Evolutionary conservation across 2,888 invertebrate species (phyloP), one percentile per base, ranked within the genome.

Genomic region (Agriopis marginaria): DNA sequence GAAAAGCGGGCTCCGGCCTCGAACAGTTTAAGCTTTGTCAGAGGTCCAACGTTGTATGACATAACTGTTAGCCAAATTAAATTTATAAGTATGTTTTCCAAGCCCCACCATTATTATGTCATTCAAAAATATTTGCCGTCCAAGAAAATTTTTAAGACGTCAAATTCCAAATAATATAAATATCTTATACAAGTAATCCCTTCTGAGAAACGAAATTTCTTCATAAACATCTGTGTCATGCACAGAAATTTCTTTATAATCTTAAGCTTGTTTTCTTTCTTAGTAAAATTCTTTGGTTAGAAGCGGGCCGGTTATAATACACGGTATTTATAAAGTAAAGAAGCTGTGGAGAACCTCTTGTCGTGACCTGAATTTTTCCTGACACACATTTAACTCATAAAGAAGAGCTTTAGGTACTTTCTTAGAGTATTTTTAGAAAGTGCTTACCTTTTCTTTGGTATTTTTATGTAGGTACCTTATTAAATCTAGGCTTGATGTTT

Each of bases 341-440:
- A 55, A 14, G 55, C 55, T 56, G 55, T 42, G 55, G 44, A 49
- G 49, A 62, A 40, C 17, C 61, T 66, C 66, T 55, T 40, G 23
- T 49, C 49, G 49, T 56, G 66, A 61, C 61, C 66, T 55, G 44
- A 23, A 66, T 66, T 62, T 66, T 44, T 40, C 47, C 44, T 60
- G 66, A 66, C 61, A 61, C 66, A 61, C 39, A 63, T 66, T 61
- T 62, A 11, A 40, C 50, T 60, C 55, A 44, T 61, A 66, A 62
- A 61, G 55, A 14, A 50, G 14, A 44, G 63, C 54, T 63, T 62
- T 44, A n/a, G 54, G 40, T n/a, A 54, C 53, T 54, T 40, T 44
- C 42, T 66, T 55, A 11, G 7, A 47, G 40, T 45, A 55, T 63
- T 63, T 63, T 63, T 53, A 53, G 61, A 51, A 17, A 54, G 44